These are phyloP conservation scores for Nothura maculosa DNA, from an alignment of 2,797 vertebrate genomes.

Conservation along the genomic window DNA sequence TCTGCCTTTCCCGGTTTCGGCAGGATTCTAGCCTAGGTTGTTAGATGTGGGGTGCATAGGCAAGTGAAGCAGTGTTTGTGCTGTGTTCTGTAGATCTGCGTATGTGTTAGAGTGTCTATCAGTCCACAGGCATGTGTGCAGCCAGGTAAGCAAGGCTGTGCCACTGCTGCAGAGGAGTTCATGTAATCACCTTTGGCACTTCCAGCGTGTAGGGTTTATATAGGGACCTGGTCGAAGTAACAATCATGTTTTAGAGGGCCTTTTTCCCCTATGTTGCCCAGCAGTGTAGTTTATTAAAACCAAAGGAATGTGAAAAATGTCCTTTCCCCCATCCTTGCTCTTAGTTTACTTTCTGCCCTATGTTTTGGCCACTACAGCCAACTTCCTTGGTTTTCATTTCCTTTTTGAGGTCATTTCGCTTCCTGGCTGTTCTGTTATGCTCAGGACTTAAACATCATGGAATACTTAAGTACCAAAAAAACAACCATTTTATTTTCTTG, in stretches of 20 bases:
- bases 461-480: neutral
- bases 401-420: neutral
- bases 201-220: neutral
- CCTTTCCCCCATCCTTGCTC: neutral
- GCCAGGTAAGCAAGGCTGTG: neutral
- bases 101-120: neutral
- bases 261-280: slow-evolving; percentile 35
- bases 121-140: neutral
- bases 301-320: slow-evolving; percentile 65
- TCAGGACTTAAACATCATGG: slow-evolving; percentile 27
- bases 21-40: neutral
- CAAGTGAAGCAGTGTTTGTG: slow-evolving; percentile 31
- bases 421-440: slow-evolving; percentile 33
- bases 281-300: slow-evolving; percentile 45
- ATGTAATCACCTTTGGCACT: neutral
- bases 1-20: slow-evolving; percentile 26
- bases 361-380: neutral
- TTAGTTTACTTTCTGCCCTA: slow-evolving; percentile 46
- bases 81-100: neutral
- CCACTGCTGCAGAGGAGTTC: neutral
- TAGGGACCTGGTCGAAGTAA: neutral
- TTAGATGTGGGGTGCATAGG: slow-evolving; percentile 9
- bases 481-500: neutral
- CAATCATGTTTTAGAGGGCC: slow-evolving; percentile 17
- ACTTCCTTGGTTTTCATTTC: slow-evolving; percentile 43